Evolutionary conservation across 2,113 vertebrate species (phyloP).

Genomic region (Bujurquina vittata): DNA sequence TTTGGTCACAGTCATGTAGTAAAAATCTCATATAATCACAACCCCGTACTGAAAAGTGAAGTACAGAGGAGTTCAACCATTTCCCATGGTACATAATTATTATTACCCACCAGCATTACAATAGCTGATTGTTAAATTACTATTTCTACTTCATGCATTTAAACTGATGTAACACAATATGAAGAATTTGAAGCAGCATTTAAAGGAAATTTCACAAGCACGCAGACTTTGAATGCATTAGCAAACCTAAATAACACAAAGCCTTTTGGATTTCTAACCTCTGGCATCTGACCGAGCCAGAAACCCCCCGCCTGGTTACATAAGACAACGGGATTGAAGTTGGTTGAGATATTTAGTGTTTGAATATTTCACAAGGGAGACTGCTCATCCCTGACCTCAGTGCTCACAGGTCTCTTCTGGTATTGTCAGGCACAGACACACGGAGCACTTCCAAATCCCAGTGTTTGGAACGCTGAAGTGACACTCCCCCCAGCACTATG

Average conservation of each 20-base stretch:
- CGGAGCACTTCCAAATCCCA: slow-evolving; percentile 35
- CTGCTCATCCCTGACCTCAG: slow-evolving; percentile 30
- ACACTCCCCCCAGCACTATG: slow-evolving; percentile 17
- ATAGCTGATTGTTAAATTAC: slow-evolving; percentile 40
- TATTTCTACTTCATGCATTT: slow-evolving; percentile 52
- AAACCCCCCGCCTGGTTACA: not conserved
- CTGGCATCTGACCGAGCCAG: not conserved
- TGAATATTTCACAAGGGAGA: slow-evolving; percentile 43
- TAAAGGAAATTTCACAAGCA: slow-evolving; percentile 61
- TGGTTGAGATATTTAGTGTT: slow-evolving; percentile 21
- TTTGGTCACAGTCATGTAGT: not conserved
- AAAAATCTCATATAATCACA: not conserved
- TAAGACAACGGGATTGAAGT: slow-evolving; percentile 20
- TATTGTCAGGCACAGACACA: slow-evolving; percentile 50
- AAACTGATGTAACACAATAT: slow-evolving; percentile 52
- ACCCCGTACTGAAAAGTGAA: not conserved
- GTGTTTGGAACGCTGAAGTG: slow-evolving; percentile 32
- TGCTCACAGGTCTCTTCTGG: slow-evolving; percentile 12
- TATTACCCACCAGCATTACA: slow-evolving; percentile 29
- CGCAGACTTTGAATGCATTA: slow-evolving; percentile 56
- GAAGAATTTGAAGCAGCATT: slow-evolving; percentile 47
- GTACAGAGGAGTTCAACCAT: slow-evolving; percentile 19
- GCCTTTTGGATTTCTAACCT: slow-evolving; percentile 46
- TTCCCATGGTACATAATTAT: slow-evolving; percentile 25
- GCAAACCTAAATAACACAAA: slow-evolving; percentile 41